Evolutionary conservation across 2,797 vertebrate genomes (phyloP).

Genomic region (Agapornis canus): DNA sequence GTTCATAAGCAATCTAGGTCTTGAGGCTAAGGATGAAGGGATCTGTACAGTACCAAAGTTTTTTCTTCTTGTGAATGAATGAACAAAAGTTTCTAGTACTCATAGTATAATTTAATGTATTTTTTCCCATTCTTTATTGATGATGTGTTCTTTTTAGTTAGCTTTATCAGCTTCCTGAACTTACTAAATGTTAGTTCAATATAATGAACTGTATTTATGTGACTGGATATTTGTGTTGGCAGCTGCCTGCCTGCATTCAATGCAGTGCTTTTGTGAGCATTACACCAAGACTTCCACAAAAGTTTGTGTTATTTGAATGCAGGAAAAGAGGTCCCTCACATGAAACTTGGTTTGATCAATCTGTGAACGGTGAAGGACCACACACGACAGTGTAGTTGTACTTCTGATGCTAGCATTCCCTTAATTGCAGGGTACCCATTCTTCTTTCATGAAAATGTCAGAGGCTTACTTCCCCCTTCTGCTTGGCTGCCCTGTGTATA

Average conservation of each 20-base stretch:
- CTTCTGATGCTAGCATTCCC: neutral
- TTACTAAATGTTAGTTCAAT: constrained; percentile 20
- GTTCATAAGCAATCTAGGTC: neutral
- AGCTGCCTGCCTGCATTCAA: neutral
- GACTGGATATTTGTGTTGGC: constrained; percentile 9
- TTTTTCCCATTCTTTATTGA: neutral
- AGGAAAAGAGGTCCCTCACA: neutral
- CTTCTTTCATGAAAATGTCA: neutral
- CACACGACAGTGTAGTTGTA: neutral
- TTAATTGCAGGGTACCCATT: neutral
- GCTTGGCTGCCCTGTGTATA: neutral
- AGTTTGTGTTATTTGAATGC: neutral
- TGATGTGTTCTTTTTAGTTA: neutral
- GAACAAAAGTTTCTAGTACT: neutral
- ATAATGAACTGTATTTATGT: constrained; percentile 34
- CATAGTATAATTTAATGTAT: neutral
- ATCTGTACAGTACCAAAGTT: neutral
- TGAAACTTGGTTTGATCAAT: neutral
- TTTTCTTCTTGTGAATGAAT: neutral
- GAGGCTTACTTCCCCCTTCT: neutral
- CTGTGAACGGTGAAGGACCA: neutral
- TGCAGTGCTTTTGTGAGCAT: neutral
- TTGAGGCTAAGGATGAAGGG: neutral
- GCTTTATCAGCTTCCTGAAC: neutral
- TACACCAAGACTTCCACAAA: neutral